Conservation (phyloP, 92 coral and sea anemone species). For the Virgularia gustaviana region DNA sequence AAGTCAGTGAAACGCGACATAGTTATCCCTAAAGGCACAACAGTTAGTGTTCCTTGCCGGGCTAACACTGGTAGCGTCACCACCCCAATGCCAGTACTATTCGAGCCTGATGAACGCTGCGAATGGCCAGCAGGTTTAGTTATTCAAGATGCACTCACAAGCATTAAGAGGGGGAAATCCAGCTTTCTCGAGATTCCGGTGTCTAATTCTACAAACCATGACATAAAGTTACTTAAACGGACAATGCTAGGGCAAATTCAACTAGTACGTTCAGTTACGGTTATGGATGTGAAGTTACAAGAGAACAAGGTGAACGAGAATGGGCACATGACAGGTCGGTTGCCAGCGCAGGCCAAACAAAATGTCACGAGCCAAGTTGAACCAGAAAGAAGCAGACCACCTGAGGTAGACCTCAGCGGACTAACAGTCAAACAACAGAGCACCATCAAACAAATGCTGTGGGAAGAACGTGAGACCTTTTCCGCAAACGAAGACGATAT, state of each 20-base stretch:
- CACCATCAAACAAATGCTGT: conserved; percentile 49
- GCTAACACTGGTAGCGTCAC: conserved; percentile 26
- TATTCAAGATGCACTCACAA: conserved; percentile 37
- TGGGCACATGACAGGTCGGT: neutral
- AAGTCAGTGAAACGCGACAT: conserved; percentile 2
- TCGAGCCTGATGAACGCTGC: conserved; percentile 33
- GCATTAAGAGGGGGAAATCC: conserved; percentile 27
- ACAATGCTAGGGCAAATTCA: conserved; percentile 49
- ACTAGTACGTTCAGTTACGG: conserved; percentile 51
- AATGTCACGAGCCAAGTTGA: neutral
- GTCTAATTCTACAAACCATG: conserved; percentile 40
- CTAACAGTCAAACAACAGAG: conserved; percentile 40
- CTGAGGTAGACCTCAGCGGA: conserved; percentile 47
- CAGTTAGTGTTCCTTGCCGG: conserved; percentile 12
- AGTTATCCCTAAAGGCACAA: neutral
- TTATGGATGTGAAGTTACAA: conserved; percentile 39
- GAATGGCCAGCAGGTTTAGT: conserved; percentile 32
- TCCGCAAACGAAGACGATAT: conserved; percentile 51
- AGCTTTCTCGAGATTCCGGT: conserved; percentile 23
- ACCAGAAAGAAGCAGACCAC: neutral
- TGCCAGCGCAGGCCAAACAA: neutral
- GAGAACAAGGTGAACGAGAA: conserved; percentile 5
- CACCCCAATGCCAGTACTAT: conserved; percentile 18
- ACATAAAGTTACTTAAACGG: conserved; percentile 40
- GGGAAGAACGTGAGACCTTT: conserved; percentile 59